Percentiles rank a stretch among this genome's conserved stretches.
Conservation (phyloP, 2,797 vertebrate species). For the Rousettus madagascariensis region DNA sequence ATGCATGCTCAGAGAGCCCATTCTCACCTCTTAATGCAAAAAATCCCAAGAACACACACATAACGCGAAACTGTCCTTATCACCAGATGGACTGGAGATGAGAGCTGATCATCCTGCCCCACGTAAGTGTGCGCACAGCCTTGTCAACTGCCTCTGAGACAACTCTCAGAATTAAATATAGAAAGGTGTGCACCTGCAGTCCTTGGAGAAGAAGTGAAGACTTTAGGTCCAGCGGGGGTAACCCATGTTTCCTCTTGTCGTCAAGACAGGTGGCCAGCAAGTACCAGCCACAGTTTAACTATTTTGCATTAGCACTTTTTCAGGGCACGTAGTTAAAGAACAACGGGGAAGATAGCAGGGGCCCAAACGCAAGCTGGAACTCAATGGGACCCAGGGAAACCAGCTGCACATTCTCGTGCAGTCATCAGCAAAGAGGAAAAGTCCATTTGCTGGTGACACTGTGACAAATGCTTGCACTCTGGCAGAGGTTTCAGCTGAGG, state of each 20-base stretch:
- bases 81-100: constrained; percentile 1
- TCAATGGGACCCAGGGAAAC: neutral
- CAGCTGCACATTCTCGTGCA: neutral
- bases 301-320: constrained; percentile 55
- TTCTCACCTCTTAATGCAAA: constrained; percentile 62
- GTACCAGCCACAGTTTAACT: constrained; percentile 42
- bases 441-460: neutral
- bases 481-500: neutral
- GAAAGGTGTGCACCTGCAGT: constrained; percentile 68
- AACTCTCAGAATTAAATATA: constrained; percentile 64
- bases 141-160: constrained; percentile 51
- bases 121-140: constrained; percentile 32
- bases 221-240: constrained; percentile 67
- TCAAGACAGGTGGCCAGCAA: constrained; percentile 73
- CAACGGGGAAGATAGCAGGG: neutral
- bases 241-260: constrained; percentile 80
- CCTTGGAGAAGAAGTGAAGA: constrained; percentile 70
- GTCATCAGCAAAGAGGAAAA: neutral
- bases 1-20: constrained; percentile 50
- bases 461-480: neutral
- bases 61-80: constrained; percentile 32
- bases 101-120: constrained; percentile 14
- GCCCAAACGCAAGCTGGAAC: neutral
- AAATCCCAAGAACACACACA: constrained; percentile 44
- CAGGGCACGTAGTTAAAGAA: constrained; percentile 7